These are phyloP conservation scores for Eucera pruinosa DNA, from an alignment of 2,888 invertebrate species.

Conservation along the genomic window DNA sequence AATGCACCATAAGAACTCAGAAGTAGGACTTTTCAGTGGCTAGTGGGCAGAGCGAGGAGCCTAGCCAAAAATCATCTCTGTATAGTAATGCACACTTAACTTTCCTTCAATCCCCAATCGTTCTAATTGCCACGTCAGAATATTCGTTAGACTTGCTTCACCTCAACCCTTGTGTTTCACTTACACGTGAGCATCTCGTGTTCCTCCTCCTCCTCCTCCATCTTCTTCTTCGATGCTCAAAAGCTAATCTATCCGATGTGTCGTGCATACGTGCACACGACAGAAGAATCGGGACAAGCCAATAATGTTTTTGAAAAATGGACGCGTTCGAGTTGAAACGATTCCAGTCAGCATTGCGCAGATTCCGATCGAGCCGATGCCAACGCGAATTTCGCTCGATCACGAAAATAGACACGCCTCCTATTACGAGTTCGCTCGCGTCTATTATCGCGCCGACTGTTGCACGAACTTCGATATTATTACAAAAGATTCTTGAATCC, in stretches of 20 bases:
- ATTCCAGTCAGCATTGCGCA: conserved; percentile 1
- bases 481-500: not conserved
- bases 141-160: conserved; percentile 14
- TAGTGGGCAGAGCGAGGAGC: too few relatives aligned
- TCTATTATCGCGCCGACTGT: not conserved
- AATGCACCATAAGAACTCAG: too few relatives aligned
- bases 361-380: conserved; percentile 21
- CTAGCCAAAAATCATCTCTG: too few relatives aligned
- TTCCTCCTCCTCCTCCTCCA: not conserved
- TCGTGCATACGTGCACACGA: conserved; percentile 12
- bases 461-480: too few relatives aligned
- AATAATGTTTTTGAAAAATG: not conserved
- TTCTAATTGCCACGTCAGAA: not conserved
- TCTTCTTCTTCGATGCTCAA: not conserved
- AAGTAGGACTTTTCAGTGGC: too few relatives aligned
- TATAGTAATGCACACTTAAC: not conserved
- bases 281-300: not conserved
- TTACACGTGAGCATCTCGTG: not conserved
- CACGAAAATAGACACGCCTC: not conserved
- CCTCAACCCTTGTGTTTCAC: not conserved
- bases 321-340: conserved; percentile 10
- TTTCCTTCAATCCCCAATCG: not conserved
- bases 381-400: conserved; percentile 16
- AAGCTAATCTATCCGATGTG: not conserved
- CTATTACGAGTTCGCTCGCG: not conserved